Conservation (phyloP, 2,113 vertebrate genomes). For the Sceloporus tristichus region DNA sequence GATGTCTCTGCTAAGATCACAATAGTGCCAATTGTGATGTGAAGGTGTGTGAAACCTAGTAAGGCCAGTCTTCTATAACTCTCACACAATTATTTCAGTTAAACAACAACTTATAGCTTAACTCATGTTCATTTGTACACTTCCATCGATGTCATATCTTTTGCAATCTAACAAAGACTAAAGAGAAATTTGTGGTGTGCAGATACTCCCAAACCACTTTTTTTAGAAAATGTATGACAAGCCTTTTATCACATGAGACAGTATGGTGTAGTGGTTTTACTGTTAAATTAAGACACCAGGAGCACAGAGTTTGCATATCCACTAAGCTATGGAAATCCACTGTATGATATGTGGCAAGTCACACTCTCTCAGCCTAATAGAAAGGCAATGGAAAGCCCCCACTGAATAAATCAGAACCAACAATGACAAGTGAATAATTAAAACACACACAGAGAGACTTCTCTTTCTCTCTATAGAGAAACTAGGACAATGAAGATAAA, state of each 20-base stretch:
- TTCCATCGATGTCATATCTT: neutral
- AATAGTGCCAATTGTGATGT: slow-evolving; percentile 13
- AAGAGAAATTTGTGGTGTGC: too few species aligned
- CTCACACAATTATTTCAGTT: neutral
- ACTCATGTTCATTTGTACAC: neutral
- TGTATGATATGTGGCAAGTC: too few species aligned
- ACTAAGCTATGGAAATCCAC: too few species aligned
- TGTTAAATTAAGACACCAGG: too few species aligned
- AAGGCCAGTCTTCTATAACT: neutral
- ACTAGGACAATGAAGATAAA: neutral
- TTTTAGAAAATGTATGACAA: neutral
- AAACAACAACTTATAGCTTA: neutral
- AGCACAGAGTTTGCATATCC: too few species aligned
- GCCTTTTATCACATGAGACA: neutral
- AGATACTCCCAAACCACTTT: neutral
- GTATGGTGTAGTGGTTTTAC: too few species aligned
- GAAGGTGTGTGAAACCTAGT: neutral
- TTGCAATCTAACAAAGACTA: neutral
- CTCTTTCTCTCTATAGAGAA: neutral
- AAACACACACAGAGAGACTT: too few species aligned
- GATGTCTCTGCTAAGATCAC: neutral
- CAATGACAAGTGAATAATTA: neutral
- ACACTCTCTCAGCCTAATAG: too few species aligned
- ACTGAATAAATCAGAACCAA: too few species aligned
- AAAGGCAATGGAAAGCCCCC: too few species aligned